Percentiles rank a stretch among this genome's conserved stretches.
Evolutionary conservation across 2,888 invertebrate genomes (phyloP).

Genomic region (Drosophila helvetica): DNA sequence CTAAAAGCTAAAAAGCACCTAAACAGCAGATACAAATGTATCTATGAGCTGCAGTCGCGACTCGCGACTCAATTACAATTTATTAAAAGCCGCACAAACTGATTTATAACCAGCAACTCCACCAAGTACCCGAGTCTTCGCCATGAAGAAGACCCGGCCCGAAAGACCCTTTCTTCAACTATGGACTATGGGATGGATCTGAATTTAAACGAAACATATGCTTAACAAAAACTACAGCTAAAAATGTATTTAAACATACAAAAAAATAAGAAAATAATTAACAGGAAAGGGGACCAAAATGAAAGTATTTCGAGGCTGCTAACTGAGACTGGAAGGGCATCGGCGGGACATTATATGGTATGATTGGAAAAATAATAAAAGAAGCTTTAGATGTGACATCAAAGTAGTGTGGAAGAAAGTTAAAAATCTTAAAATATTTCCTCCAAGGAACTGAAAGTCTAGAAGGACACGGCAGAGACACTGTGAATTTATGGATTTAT

Average conservation of each 20-base stretch:
- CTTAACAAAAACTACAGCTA: too few species aligned
- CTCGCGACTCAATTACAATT: slow-evolving; percentile 81
- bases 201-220: neutral
- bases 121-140: slow-evolving; percentile 15
- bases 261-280: neutral
- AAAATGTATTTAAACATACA: too few species aligned
- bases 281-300: neutral
- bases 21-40: slow-evolving; percentile 61
- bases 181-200: slow-evolving; percentile 12
- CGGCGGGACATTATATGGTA: too few species aligned
- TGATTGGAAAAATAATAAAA: too few species aligned
- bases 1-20: slow-evolving; percentile 17
- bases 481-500: too few species aligned
- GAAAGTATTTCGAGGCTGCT: too few species aligned
- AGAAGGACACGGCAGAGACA: too few species aligned
- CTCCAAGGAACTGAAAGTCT: too few species aligned
- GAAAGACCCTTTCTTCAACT: slow-evolving; percentile 17
- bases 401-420: too few species aligned
- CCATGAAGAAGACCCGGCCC: slow-evolving; percentile 21
- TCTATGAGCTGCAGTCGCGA: slow-evolving; percentile 71
- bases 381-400: too few species aligned
- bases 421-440: too few species aligned
- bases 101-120: slow-evolving; percentile 68
- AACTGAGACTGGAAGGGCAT: too few species aligned
- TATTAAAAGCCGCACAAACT: slow-evolving; percentile 77